Conservation (phyloP, 92 coral and sea anemone genomes). For the Phenganax marumi region DNA sequence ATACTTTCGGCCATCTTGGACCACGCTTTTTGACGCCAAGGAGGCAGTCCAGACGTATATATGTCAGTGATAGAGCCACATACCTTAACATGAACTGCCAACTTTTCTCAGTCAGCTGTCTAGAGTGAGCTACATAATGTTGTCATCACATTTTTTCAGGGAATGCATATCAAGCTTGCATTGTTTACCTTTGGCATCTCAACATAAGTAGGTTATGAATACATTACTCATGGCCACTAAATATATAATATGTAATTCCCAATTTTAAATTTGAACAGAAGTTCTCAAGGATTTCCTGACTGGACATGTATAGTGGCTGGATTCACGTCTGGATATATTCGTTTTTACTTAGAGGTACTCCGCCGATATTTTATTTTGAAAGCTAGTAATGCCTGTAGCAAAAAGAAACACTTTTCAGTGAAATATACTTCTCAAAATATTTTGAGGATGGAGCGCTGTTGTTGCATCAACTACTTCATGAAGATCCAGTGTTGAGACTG, state of each 20-base stretch:
- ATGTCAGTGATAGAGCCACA: too few species aligned
- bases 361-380: too few species aligned
- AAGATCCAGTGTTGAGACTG: slow-evolving; percentile 73
- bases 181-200: slow-evolving; percentile 93
- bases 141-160: slow-evolving; percentile 42
- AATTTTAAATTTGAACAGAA: slow-evolving; percentile 49
- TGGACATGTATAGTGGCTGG: slow-evolving; percentile 99
- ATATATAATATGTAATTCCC: not conserved
- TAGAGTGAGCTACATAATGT: not conserved
- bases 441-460: slow-evolving; percentile 81
- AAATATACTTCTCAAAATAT: not conserved
- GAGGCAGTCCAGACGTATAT: too few species aligned
- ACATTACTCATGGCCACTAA: not conserved
- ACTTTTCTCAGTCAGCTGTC: too few species aligned
- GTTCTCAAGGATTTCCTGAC: slow-evolving; percentile 99
- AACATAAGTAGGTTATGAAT: slow-evolving; percentile 70
- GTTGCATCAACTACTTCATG: slow-evolving; percentile 85
- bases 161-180: slow-evolving; percentile 77
- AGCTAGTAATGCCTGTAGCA: too few species aligned
- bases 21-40: too few species aligned
- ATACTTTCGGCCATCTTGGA: too few species aligned
- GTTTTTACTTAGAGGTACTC: slow-evolving; percentile 80
- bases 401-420: not conserved
- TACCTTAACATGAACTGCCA: too few species aligned
- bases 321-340: slow-evolving; percentile 87